A percentile compares a stretch with the other conserved stretches of the same genome.
Evolutionary conservation across 1,140 invertebrate species (phyloP).

Genomic region (Drosophila pallidifrons): DNA sequence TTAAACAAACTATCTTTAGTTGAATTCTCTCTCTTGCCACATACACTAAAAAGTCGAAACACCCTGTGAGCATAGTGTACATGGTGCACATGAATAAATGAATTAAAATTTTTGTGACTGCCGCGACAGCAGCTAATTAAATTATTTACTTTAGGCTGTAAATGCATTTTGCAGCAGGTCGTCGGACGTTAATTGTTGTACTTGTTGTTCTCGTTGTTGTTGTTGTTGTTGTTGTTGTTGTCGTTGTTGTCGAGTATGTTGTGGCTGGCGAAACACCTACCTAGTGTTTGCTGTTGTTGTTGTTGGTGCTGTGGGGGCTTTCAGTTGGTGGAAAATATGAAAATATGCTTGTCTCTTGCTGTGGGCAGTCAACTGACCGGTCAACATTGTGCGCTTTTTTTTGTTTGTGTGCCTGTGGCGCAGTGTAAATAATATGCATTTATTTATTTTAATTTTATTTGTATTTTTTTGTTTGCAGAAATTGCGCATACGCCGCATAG

Average conservation of each 20-base stretch:
- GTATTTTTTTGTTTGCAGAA: conserved; percentile 13
- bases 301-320: background rate
- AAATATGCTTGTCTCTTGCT: conserved; percentile 36
- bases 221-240: conserved; percentile 9
- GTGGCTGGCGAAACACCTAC: conserved; percentile 3
- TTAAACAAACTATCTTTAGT: too few species aligned
- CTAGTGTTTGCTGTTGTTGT: background rate
- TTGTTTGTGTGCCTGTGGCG: background rate
- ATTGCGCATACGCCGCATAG: conserved; percentile 55
- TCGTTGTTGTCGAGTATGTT: conserved; percentile 4
- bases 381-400: conserved; percentile 16
- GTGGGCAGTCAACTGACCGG: conserved; percentile 38
- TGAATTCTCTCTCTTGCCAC: too few species aligned
- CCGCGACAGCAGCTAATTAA: conserved; percentile 65
- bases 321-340: conserved; percentile 8
- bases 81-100: conserved; percentile 26
- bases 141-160: conserved; percentile 68
- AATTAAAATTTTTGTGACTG: conserved; percentile 28
- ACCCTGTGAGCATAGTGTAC: background rate
- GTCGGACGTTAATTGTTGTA: background rate
- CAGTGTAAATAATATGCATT: conserved; percentile 43
- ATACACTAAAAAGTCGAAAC: background rate
- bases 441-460: conserved; percentile 10
- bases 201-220: background rate
- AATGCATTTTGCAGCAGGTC: conserved; percentile 46